Base-by-base conservation (phyloP, 2,888 invertebrate genomes). In the Halocaridina rubra region DNA sequence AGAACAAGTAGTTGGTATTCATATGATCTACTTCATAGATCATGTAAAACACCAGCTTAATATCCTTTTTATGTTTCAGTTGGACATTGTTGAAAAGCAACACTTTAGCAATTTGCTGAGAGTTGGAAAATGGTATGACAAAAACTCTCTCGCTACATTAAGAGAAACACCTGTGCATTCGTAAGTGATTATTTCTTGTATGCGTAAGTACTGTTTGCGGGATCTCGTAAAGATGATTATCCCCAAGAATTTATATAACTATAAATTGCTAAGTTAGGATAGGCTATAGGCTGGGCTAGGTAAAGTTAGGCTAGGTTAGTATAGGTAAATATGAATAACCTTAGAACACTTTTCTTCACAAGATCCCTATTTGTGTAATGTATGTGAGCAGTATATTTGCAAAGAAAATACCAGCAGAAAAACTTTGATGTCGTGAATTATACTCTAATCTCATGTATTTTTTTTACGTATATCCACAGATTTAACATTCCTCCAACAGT, bases 401-500 rank as follows among this genome's bases (percentile, higher is more conserved):
- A n/a, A 67, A 67, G 22, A 22, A 67, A 24, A 27, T 27, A n/a
- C n/a, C n/a, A n/a, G n/a, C n/a, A n/a, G n/a, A n/a, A n/a, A n/a
- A n/a, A n/a, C n/a, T n/a, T n/a, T n/a, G n/a, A n/a, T n/a, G n/a
- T n/a, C n/a, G n/a, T n/a, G n/a, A n/a, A n/a, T n/a, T n/a, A n/a
- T n/a, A n/a, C n/a, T n/a, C n/a, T n/a, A n/a, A 67, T 24, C 8
- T 67, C 27, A 7, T 67, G 4, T 1, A 39, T 5, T 10, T 4
- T 22, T 33, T 16, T 78, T 33, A 33, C 80, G 13, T 57, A 3
- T 19, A 16, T n/a, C n/a, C 24, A 27, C 81, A 85, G 85, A 33
- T 87, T 79, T 59, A 19, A 81, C 19, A 61, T 67, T 4, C 81
- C 85, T 32, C 82, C 81, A 22, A 85, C 85, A 8, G 75, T 85